Evolutionary conservation across 2,113 vertebrate species (phyloP), one percentile per base, ranked within the genome.

Genomic region (Alaudala cheleensis): DNA sequence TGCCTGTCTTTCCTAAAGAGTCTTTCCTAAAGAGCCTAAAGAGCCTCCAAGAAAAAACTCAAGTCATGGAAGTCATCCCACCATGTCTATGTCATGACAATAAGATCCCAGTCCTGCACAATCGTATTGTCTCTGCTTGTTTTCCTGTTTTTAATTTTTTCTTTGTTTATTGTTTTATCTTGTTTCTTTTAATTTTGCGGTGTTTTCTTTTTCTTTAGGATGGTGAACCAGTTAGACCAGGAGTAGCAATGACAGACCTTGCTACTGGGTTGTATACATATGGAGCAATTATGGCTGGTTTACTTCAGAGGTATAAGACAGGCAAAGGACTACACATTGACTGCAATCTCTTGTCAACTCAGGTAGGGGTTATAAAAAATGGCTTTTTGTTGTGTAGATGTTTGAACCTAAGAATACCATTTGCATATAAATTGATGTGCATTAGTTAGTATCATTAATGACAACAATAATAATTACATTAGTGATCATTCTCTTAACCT

Each of bases 221-320:
- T 64, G 99, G 99, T 11, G 99, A 98, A 29, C 99, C 99, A 11
- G 99, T 99, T 69, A 98, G 98, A 79, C 97, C 99, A 5, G 99
- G 99, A 26, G 99, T 99, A 5, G 99, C 99, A 50, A 99, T 99
- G 99, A 99, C 99, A 4, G 99, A 99, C 82, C 98, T 99, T 93
- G 99, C 99, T 14, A 99, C 99, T 45, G 99, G 99, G 11, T 95
- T 99, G 28, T 99, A 98, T 47, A 81, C 98, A 0, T 99, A 98
- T 24, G 99, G 99, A 82, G 98, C 99, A 56, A 92, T 99, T 74
- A 98, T 99, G 99, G 99, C 99, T 39, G 99, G 98, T 40, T 96
- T 99, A 88, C 98, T 99, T 82, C 99, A 98, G 40, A 97, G 98
- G 72, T 96, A 97, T 19, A 98, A 95, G 97, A 99, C 98, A 0